Evolutionary conservation across 1,140 invertebrate genomes (phyloP).

Genomic region (Trichogramma pretiosum): DNA sequence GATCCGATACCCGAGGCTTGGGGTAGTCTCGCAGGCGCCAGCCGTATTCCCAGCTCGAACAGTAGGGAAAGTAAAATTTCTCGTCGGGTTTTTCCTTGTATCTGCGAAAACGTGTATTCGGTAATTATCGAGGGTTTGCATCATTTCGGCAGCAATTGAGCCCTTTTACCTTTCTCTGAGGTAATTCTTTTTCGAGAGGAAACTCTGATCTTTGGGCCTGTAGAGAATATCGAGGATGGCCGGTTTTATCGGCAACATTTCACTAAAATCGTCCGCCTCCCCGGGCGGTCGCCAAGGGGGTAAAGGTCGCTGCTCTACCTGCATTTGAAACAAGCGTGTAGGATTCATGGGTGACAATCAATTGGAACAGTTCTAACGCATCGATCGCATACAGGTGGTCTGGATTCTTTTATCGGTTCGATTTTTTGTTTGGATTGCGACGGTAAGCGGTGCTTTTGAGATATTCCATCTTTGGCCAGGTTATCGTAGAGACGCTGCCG

Average conservation of each 20-base stretch:
- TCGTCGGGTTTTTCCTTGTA: conserved; percentile 30
- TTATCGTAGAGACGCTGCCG: conserved; percentile 26
- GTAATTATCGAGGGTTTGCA: neutral
- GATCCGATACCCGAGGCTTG: conserved; percentile 14
- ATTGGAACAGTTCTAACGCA: no score
- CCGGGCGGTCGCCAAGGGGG: conserved; percentile 21
- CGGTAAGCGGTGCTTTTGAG: neutral
- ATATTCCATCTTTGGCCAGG: conserved; percentile 13
- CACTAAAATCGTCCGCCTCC: conserved; percentile 15
- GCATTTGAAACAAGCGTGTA: no score
- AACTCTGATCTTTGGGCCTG: conserved; percentile 21
- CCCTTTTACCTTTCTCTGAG: conserved; percentile 24
- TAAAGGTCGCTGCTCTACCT: conserved; percentile 17
- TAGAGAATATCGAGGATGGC: conserved; percentile 24
- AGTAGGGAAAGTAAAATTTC: conserved; percentile 32
- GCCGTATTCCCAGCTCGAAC: conserved; percentile 33
- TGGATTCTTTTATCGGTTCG: no score
- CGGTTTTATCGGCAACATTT: conserved; percentile 28
- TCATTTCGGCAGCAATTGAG: neutral
- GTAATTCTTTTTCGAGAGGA: conserved; percentile 28
- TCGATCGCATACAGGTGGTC: no score
- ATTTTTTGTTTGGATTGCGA: no score
- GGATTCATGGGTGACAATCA: no score
- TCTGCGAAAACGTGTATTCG: conserved; percentile 23
- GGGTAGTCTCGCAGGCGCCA: conserved; percentile 32